Conservation (phyloP, 2,888 invertebrate species). For the Parasteatoda lunata region DNA sequence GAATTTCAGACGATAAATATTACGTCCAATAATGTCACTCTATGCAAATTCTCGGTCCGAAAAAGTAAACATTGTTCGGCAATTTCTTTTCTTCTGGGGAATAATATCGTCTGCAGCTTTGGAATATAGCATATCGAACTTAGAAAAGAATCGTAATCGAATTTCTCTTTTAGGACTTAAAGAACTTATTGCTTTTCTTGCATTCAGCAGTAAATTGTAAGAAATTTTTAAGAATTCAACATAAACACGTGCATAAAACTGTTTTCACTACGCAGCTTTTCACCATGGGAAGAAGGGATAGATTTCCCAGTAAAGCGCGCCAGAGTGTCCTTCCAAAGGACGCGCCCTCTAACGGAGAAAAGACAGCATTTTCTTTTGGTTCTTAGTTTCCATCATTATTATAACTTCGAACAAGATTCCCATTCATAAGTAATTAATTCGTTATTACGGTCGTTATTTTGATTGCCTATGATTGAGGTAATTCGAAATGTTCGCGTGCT, state of each 20-base stretch:
- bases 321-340: slow-evolving; percentile 25
- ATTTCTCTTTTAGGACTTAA: no score
- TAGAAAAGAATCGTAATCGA: no score
- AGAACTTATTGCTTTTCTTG: no score
- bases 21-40: not conserved
- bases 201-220: not conserved
- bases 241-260: slow-evolving; percentile 54
- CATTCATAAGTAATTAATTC: slow-evolving; percentile 62
- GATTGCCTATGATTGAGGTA: slow-evolving; percentile 26
- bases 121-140: no score
- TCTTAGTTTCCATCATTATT: slow-evolving; percentile 27
- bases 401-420: slow-evolving; percentile 13
- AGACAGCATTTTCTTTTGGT: not conserved
- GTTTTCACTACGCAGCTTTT: slow-evolving; percentile 30
- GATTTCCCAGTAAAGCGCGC: slow-evolving; percentile 46
- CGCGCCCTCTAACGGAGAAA: slow-evolving; percentile 26
- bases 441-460: slow-evolving; percentile 31
- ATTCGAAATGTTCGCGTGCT: slow-evolving; percentile 10
- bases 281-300: slow-evolving; percentile 16
- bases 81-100: not conserved
- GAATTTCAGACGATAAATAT: not conserved
- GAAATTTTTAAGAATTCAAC: not conserved
- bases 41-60: not conserved
- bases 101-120: not conserved
- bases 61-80: not conserved